Evolutionary conservation across 2,797 vertebrate species (phyloP).

Genomic region (Bradypodion ventrale): DNA sequence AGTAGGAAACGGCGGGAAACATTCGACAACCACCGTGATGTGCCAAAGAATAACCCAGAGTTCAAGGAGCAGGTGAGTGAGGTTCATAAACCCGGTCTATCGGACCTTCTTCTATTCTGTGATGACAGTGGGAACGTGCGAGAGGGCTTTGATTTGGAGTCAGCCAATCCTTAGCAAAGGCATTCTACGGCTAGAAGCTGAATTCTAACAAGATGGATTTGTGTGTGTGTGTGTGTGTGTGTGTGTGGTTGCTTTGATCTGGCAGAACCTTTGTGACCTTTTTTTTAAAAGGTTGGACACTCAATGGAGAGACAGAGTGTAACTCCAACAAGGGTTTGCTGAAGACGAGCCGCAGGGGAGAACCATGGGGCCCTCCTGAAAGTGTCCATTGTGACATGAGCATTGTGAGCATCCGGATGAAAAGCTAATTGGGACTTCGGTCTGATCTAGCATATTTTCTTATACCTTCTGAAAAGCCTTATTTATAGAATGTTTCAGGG

Average conservation of each 20-base stretch:
- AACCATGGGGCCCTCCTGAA: too few relatives aligned
- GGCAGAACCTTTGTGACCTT: background rate
- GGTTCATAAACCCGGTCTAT: background rate
- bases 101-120: conserved; percentile 26
- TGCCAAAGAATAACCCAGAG: conserved; percentile 86
- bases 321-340: too few relatives aligned
- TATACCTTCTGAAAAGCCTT: background rate
- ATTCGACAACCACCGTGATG: conserved; percentile 83
- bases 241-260: too few relatives aligned
- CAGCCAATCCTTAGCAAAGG: background rate
- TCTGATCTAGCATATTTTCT: background rate
- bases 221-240: too few relatives aligned
- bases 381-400: too few relatives aligned
- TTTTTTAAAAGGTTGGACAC: background rate
- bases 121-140: background rate
- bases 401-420: too few relatives aligned
- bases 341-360: too few relatives aligned
- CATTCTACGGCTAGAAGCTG: too few relatives aligned
- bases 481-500: background rate
- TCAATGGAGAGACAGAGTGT: too few relatives aligned
- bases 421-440: background rate
- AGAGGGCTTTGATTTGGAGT: background rate
- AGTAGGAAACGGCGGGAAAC: conserved; percentile 85
- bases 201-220: background rate
- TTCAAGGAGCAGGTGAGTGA: conserved; percentile 83